These are phyloP conservation scores for Sinocyclocheilus anophthalmus DNA, from an alignment of 2,113 vertebrate species.

Conservation along the genomic window DNA sequence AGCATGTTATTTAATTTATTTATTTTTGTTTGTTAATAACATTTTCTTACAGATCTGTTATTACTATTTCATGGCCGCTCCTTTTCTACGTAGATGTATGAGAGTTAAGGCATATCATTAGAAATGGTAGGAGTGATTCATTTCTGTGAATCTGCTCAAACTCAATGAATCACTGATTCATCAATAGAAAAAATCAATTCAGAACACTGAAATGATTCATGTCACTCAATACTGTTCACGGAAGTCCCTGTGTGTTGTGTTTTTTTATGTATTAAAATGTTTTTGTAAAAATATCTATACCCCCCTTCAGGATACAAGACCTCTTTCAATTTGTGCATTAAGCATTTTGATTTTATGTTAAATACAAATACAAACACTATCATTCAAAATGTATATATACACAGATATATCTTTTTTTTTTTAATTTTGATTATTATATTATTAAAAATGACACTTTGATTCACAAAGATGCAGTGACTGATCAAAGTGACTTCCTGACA, in stretches of 20 bases:
- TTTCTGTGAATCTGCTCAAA: not conserved
- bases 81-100: not conserved
- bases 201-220: no score
- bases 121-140: not conserved
- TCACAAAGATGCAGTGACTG: not conserved
- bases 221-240: not conserved
- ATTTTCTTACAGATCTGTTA: not conserved
- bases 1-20: not conserved
- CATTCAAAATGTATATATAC: not conserved
- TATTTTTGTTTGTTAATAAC: not conserved
- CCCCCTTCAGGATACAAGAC: no score
- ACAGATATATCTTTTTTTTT: no score
- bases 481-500: not conserved
- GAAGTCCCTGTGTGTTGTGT: not conserved
- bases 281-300: not conserved
- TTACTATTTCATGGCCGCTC: not conserved
- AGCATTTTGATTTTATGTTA: not conserved
- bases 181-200: not conserved
- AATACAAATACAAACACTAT: not conserved
- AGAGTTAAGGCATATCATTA: not conserved
- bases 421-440: not conserved
- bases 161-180: not conserved
- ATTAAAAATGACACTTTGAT: not conserved
- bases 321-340: not conserved
- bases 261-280: not conserved